Evolutionary conservation across 2,888 invertebrate genomes (phyloP).

Genomic region (Linnaemya tessellans): DNA sequence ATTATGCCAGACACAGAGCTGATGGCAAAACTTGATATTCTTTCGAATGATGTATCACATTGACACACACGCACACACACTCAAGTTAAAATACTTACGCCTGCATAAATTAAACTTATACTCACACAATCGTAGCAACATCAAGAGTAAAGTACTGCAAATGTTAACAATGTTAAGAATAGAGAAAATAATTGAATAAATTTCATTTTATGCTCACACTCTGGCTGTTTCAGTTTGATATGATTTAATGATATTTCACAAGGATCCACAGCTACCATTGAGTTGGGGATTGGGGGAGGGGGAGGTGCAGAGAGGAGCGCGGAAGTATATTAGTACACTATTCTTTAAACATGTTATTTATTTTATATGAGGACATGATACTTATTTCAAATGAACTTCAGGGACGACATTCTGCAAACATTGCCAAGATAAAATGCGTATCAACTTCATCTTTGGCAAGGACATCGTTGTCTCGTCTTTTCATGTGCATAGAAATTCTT

Average conservation of each 20-base stretch:
- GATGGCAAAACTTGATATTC: background rate
- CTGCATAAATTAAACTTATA: background rate
- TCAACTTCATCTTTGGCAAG: slow-evolving; percentile 9
- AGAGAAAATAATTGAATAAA: slow-evolving; percentile 2
- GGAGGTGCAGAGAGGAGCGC: no score
- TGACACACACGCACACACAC: background rate
- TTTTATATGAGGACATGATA: background rate
- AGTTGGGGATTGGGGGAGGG: no score
- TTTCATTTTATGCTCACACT: background rate
- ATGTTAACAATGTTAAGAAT: slow-evolving; percentile 3
- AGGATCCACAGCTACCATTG: background rate
- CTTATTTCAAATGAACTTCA: slow-evolving; percentile 5
- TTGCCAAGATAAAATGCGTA: background rate
- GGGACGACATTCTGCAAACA: slow-evolving; percentile 17
- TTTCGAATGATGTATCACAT: background rate
- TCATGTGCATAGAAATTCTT: background rate
- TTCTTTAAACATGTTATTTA: slow-evolving; percentile 3
- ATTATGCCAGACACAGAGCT: background rate
- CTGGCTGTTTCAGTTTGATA: background rate
- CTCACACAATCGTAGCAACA: background rate
- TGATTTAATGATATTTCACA: background rate
- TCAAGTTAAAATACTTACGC: background rate
- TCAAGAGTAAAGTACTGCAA: background rate
- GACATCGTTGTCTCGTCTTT: background rate
- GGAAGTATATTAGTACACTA: background rate